These are phyloP conservation scores for Portevinia maculata DNA, from an alignment of 2,888 invertebrate genomes.

Conservation along the genomic window DNA sequence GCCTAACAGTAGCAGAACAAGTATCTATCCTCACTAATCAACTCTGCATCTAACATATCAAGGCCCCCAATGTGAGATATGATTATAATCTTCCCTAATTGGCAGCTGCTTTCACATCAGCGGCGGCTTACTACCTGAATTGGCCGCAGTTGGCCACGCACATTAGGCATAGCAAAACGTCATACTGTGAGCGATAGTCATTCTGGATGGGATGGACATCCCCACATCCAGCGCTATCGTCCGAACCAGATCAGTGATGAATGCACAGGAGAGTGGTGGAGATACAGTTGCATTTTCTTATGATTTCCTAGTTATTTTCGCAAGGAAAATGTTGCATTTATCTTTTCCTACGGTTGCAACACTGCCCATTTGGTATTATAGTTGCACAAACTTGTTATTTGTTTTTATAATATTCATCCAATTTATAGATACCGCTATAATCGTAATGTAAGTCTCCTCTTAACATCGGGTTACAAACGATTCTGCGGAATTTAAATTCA, in stretches of 20 bases:
- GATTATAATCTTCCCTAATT: constrained; percentile 63
- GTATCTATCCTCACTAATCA: constrained; percentile 6
- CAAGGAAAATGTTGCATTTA: constrained; percentile 32
- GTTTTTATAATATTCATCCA: constrained; percentile 14
- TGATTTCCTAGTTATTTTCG: constrained; percentile 51
- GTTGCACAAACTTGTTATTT: constrained; percentile 36
- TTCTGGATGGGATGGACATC: constrained; percentile 7
- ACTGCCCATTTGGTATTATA: constrained; percentile 48
- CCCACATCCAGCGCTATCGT: constrained; percentile 41
- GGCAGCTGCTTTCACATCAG: constrained; percentile 54
- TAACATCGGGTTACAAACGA: constrained; percentile 39
- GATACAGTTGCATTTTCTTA: constrained; percentile 43
- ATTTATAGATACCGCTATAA: constrained; percentile 13
- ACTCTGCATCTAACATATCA: not conserved
- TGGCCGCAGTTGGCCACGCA: constrained; percentile 6
- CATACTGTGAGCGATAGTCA: not conserved
- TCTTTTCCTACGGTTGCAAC: constrained; percentile 4
- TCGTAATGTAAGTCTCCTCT: constrained; percentile 13
- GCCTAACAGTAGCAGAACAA: not conserved
- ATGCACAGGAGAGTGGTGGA: constrained; percentile 35
- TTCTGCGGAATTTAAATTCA: constrained; percentile 61
- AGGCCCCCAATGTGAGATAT: constrained; percentile 47
- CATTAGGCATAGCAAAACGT: not conserved
- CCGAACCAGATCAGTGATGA: constrained; percentile 61
- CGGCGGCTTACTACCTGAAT: constrained; percentile 17